Base-by-base conservation (phyloP, 2,888 invertebrate species). In the Allygus modestus region DNA sequence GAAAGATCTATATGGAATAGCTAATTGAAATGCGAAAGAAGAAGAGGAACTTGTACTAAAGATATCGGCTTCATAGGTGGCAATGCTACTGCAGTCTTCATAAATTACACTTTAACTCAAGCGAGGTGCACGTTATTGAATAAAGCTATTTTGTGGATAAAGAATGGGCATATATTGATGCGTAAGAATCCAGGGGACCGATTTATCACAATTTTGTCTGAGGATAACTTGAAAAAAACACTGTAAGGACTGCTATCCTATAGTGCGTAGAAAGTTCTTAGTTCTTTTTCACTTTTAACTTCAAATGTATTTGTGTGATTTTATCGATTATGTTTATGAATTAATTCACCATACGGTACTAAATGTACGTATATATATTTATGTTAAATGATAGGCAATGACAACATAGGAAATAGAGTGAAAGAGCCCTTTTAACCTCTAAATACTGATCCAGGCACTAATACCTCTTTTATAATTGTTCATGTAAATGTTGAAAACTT, bases 401-500 rank as follows among this genome's bases (percentile, higher is more conserved):
- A 11, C 11, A 4, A 54, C 1, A 7, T 20, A 69, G n/a, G 17
- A 69, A 69, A 31, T 4, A n/a, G 20, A 31, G 69, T 15, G 15
- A 54, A 23, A 54, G 54, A 11, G 54, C 54, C 54, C 0, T 23
- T 54, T 20, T 15, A 54, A 20, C 20, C 2, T 54, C 20, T 54
- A 54, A 23, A 23, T 23, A 23, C 20, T 23, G 23, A 54, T 23
- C 23, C 11, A 23, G 0, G 4, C n/a, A 41, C 7, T 41, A 41
- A 37, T 23, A 31, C 4, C 1, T 41, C 31, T 20, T 73, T 73
- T 41, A 73, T 41, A 43, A 20, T 73, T 1, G 41, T 41, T 20
- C 73, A 73, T 73, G 41, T 73, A 15, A 73, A 73, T 73, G 73
- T 73, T 41, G 73, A 73, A 73, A 73, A 41, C 41, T 41, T 73